phyloP scores from a whole-genome alignment of 92 coral and sea anemone genomes.

The Meandrina meandrites region DNA sequence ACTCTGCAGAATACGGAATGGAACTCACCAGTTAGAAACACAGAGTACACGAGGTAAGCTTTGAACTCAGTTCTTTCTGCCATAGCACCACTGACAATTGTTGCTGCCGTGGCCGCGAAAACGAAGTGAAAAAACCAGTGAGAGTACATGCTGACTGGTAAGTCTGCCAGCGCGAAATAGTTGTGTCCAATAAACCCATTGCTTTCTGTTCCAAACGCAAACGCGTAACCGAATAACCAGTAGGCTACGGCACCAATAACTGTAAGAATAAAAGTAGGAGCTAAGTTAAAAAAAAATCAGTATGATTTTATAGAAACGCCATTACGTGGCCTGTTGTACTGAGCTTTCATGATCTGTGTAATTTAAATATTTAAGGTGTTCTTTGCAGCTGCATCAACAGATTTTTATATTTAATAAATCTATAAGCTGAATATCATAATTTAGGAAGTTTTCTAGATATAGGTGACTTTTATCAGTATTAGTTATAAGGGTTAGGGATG shows the following conservation, averaged over 20 bases:
- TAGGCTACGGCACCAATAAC: constrained; percentile 85
- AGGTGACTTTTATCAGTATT: too few relatives aligned
- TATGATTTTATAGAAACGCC: too few relatives aligned
- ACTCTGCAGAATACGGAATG: too few relatives aligned
- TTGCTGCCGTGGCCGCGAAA: constrained; percentile 95
- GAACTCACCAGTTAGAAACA: constrained; percentile 72
- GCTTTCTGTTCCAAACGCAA: constrained; percentile 80
- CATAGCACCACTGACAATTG: constrained; percentile 98
- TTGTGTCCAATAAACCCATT: constrained; percentile 74
- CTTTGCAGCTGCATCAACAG: too few relatives aligned
- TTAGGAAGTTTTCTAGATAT: too few relatives aligned
- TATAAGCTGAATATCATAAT: too few relatives aligned
- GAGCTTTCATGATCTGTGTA: too few relatives aligned
- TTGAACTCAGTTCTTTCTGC: constrained; percentile 95
- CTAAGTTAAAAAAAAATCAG: too few relatives aligned
- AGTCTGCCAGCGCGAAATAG: constrained; percentile 67
- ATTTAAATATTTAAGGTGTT: too few relatives aligned
- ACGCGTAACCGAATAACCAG: constrained; percentile 88
- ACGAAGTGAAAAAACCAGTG: constrained; percentile 95
- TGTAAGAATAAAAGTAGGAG: constrained; percentile 14
- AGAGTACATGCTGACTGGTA: constrained; percentile 55
- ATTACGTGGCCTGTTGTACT: too few relatives aligned
- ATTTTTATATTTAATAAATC: too few relatives aligned
- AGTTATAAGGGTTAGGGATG: too few relatives aligned
- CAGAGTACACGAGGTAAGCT: constrained; percentile 81